Base-by-base conservation (phyloP, 1,140 invertebrate genomes). In the Lithobius niger region DNA sequence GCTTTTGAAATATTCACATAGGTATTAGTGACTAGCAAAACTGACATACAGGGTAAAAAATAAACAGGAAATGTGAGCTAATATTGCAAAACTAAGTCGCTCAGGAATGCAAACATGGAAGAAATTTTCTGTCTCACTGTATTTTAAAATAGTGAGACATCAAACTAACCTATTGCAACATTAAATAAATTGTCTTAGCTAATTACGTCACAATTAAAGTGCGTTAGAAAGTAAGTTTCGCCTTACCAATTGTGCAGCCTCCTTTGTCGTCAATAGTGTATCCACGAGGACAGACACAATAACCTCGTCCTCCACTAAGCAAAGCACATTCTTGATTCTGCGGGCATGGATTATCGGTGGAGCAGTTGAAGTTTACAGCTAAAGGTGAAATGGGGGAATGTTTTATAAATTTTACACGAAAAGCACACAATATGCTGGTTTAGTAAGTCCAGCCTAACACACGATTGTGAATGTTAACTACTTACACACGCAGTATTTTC, bases 231-330 rank as follows among this genome's bases (percentile, higher is more conserved):
- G n/a, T n/a, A n/a, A n/a, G n/a, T n/a, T n/a, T n/a, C n/a, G n/a
- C 82, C 64, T 87, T 84, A 50, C 82, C 81, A 15, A 84, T 79
- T 19, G 85, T 79, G 64, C 88, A 92, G 2, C 84, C 74, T 1
- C 74, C 74, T 31, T 10, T 77, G 68, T 64, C 71, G 82, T 53
- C 73, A 19, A 70, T 79, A 21, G 73, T 77, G 54, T 84, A 82
- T 4, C 86, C 87, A 22, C 76, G 71, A 1, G 88, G 88, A 66
- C 89, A 94, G 55, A 81, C 75, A 64, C 89, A 94, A 77, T 55
- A 82, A 76, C 42, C 79, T 57, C 55, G 55, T 26, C 57, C 57
- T 28, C 52, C 57, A 53, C 60, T 64, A n/a, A 64, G 62, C 21
- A 60, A 58, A 0, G 64, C 61, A 53, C 64, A 66, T 58, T 66